Conservation (phyloP, 2,797 vertebrate species). For the Hyperoplus lanceolatus region DNA sequence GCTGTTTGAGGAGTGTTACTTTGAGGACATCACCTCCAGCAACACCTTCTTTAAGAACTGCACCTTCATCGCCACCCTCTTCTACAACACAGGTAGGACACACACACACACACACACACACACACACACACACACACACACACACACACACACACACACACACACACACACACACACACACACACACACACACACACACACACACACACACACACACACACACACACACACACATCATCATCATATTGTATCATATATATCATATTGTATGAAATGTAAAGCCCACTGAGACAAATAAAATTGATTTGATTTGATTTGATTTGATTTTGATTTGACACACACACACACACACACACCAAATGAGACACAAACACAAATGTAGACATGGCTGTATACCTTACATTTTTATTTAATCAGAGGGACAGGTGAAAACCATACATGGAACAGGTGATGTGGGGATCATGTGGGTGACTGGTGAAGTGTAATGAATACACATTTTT, state of each 20-base stretch:
- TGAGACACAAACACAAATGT: neutral
- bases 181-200: neutral
- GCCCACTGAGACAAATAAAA: too few relatives aligned
- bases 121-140: neutral
- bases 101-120: slow-evolving; percentile 5
- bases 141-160: too few relatives aligned
- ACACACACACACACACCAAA: too few relatives aligned
- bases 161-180: neutral
- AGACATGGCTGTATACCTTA: neutral
- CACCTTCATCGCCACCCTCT: slow-evolving; percentile 94
- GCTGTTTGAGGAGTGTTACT: slow-evolving; percentile 96
- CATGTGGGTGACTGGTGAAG: too few relatives aligned
- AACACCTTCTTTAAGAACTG: slow-evolving; percentile 99
- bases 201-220: neutral
- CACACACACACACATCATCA: neutral
- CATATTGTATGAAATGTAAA: too few relatives aligned
- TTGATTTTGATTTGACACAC: too few relatives aligned
- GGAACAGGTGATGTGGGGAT: neutral
- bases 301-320: too few relatives aligned
- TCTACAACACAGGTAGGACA: slow-evolving; percentile 95
- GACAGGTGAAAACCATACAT: neutral
- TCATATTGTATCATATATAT: too few relatives aligned
- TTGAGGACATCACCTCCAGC: slow-evolving; percentile 96
- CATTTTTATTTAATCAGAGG: neutral
- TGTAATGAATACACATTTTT: neutral